Conservation (phyloP, 2,113 vertebrate species). For the Tachysurus fulvidraco region DNA sequence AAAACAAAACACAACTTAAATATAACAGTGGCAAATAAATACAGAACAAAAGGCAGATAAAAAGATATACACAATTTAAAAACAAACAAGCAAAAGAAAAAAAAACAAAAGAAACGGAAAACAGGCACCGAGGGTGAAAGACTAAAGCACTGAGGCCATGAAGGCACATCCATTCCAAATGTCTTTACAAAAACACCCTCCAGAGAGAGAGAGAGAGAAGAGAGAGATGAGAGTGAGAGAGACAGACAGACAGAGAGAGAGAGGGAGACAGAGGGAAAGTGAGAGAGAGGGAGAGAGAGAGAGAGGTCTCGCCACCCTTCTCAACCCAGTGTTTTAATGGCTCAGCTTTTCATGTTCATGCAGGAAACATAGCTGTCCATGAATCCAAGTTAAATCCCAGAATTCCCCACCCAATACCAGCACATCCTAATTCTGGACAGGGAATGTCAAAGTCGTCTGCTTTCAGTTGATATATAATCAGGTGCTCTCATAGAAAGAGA, state of each 20-base stretch:
- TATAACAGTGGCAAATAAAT: conserved; percentile 56
- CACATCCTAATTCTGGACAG: neutral
- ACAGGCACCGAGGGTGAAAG: conserved; percentile 25
- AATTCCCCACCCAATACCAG: conserved; percentile 35
- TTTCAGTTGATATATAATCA: neutral
- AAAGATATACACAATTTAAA: conserved; percentile 2
- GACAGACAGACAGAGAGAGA: neutral
- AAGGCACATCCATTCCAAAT: conserved; percentile 69
- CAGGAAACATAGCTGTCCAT: conserved; percentile 59
- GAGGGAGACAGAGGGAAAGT: neutral
- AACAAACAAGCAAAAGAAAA: conserved; percentile 29
- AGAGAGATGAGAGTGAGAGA: neutral
- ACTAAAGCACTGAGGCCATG: conserved; percentile 40
- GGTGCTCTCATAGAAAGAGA: neutral
- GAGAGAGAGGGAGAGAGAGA: neutral
- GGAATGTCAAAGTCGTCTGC: conserved; percentile 5
- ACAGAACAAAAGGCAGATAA: conserved; percentile 21
- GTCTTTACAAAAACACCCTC: neutral
- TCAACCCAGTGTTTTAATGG: conserved; percentile 49
- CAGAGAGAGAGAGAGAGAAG: neutral
- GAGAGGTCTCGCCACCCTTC: neutral
- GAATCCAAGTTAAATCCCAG: conserved; percentile 45
- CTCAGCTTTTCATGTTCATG: conserved; percentile 52
- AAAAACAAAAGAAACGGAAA: conserved; percentile 36
- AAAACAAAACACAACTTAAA: conserved; percentile 47